These are phyloP conservation scores for Porites divaricata DNA, from an alignment of 92 coral and sea anemone species.

Conservation along the genomic window DNA sequence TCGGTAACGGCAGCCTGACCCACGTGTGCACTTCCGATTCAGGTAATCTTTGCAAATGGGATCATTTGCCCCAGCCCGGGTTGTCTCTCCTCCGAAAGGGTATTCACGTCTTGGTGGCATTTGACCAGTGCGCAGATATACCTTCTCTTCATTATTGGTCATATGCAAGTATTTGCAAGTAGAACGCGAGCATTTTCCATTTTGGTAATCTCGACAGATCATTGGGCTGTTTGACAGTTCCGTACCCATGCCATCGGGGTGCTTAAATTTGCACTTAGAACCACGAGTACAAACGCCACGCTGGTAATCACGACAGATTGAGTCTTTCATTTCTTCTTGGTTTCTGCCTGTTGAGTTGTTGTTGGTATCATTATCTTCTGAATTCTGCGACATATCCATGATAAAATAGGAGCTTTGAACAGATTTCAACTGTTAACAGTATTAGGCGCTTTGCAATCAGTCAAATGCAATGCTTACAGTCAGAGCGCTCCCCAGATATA, in stretches of 20 bases:
- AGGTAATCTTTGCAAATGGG: slow-evolving; percentile 96
- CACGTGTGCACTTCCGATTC: slow-evolving; percentile 94
- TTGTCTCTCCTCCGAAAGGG: slow-evolving; percentile 54
- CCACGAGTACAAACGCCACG: slow-evolving; percentile 99
- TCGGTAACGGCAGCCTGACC: slow-evolving; percentile 84
- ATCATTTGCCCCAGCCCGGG: slow-evolving; percentile 79
- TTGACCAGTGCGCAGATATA: slow-evolving; percentile 88
- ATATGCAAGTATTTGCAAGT: slow-evolving; percentile 97
- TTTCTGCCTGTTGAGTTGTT: slow-evolving; percentile 69
- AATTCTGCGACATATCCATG: slow-evolving; percentile 34
- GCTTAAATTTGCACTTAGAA: slow-evolving; percentile 94
- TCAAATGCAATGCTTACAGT: slow-evolving; percentile 47
- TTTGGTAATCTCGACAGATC: slow-evolving; percentile 99
- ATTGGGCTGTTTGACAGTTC: slow-evolving; percentile 94
- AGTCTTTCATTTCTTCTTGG: slow-evolving; percentile 39
- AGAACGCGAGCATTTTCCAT: slow-evolving; percentile 90
- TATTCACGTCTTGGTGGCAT: slow-evolving; percentile 78
- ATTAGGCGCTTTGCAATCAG: slow-evolving; percentile 59
- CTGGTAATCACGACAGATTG: slow-evolving; percentile 95
- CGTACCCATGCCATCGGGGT: slow-evolving; percentile 97
- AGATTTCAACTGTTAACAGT: slow-evolving; percentile 11
- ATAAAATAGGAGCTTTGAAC: not conserved
- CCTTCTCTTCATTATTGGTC: slow-evolving; percentile 87
- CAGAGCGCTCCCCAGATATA: slow-evolving; percentile 64
- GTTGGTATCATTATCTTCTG: slow-evolving; percentile 61